A percentile compares a stretch with the other conserved stretches of the same genome.
These are phyloP conservation scores for Myiozetetes cayanensis DNA, from an alignment of 2,113 vertebrate species.

Conservation along the genomic window DNA sequence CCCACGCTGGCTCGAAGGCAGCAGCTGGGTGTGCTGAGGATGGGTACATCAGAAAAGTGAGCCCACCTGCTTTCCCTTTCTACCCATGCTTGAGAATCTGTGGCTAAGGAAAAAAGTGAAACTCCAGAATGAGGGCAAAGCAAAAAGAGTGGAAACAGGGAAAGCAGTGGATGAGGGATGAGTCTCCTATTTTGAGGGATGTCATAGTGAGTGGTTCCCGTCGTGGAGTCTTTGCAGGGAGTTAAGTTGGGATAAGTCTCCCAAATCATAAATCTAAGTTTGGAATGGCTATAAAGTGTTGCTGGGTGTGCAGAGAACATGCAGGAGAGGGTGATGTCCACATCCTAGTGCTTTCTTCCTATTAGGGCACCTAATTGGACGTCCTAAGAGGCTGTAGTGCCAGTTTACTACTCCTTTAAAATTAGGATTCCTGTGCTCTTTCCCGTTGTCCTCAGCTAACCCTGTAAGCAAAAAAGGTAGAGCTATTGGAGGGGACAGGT, in stretches of 20 bases:
- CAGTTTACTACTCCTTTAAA: background rate
- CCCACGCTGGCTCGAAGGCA: background rate
- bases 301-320: background rate
- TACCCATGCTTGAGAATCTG: background rate
- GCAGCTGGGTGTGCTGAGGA: background rate
- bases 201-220: background rate
- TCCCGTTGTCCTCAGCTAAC: constrained; percentile 10
- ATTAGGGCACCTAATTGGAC: background rate
- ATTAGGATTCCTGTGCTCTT: background rate
- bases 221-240: background rate
- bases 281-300: background rate
- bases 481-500: background rate
- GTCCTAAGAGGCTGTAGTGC: background rate
- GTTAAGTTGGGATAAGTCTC: background rate
- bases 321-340: background rate
- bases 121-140: background rate
- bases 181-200: background rate
- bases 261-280: background rate
- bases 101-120: background rate
- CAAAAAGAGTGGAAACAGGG: background rate
- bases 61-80: background rate
- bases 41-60: background rate
- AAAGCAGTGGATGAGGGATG: background rate
- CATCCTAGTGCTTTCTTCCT: background rate
- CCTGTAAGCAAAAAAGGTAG: background rate